A percentile compares a stretch with the other conserved stretches of the same genome.
phyloP scores from a whole-genome alignment of 2,113 vertebrate genomes.

The Bubo bubo region DNA sequence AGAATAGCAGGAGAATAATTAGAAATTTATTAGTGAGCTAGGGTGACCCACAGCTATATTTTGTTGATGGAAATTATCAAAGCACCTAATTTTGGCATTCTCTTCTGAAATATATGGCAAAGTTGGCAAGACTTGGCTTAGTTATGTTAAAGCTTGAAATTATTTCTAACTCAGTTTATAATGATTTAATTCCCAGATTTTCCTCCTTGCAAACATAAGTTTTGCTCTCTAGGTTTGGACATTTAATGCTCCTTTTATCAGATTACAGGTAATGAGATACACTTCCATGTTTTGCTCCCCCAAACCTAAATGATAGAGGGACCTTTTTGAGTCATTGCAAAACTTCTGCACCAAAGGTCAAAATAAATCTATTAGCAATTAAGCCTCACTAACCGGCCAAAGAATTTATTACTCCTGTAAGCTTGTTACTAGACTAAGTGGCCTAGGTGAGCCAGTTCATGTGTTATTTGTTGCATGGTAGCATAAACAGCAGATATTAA shows the following conservation, averaged over 20 bases:
- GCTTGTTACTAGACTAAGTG: neutral
- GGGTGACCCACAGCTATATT: neutral
- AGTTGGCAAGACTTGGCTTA: neutral
- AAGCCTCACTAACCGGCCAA: neutral
- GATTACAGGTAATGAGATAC: neutral
- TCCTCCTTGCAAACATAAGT: neutral
- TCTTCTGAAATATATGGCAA: neutral
- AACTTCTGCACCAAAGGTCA: neutral
- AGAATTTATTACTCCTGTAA: neutral
- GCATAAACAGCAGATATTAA: neutral
- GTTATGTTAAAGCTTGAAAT: neutral
- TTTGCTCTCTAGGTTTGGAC: neutral
- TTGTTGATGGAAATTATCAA: neutral
- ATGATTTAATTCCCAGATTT: neutral
- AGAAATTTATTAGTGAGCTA: neutral
- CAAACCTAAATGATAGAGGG: neutral
- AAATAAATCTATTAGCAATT: neutral
- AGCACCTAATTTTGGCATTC: neutral
- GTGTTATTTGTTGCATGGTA: neutral
- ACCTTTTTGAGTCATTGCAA: neutral
- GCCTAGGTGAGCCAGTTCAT: neutral
- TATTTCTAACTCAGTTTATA: neutral
- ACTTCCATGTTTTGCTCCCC: neutral
- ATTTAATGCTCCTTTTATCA: neutral
- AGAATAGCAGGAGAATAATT: neutral